Conservation (phyloP, 2,113 vertebrate genomes). For the Pyxicephalus adspersus region DNA sequence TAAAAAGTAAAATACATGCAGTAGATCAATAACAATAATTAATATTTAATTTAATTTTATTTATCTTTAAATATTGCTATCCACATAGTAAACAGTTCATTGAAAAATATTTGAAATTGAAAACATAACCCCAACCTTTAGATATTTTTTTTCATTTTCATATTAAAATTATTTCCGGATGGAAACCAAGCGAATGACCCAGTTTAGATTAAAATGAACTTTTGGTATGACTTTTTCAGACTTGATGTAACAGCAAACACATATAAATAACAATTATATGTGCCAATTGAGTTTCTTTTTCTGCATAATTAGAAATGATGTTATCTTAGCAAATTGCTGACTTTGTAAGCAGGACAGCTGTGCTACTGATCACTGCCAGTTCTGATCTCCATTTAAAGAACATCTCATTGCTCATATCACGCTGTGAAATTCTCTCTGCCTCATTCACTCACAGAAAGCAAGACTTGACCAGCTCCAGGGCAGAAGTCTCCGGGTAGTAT, state of each 20-base stretch:
- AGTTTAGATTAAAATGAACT: conserved; percentile 42
- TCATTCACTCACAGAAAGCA: conserved; percentile 31
- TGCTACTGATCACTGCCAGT: conserved; percentile 47
- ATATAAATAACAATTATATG: conserved; percentile 46
- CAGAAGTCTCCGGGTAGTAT: conserved; percentile 6
- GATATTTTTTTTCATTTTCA: conserved; percentile 2
- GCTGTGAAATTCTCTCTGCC: conserved; percentile 30
- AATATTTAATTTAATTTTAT: too few relatives aligned
- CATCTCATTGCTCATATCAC: conserved; percentile 18
- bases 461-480: conserved; percentile 39
- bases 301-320: conserved; percentile 52
- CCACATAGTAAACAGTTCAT: neutral
- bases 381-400: conserved; percentile 24
- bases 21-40: too few relatives aligned
- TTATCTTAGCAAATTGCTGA: conserved; percentile 52
- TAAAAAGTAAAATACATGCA: too few relatives aligned
- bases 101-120: neutral
- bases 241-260: conserved; percentile 30
- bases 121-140: neutral
- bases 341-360: conserved; percentile 55
- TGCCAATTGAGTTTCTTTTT: conserved; percentile 47
- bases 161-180: conserved; percentile 10
- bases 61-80: neutral
- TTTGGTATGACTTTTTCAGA: neutral
- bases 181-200: conserved; percentile 25